These are phyloP conservation scores for Myotis lucifugus DNA, from an alignment of 2,113 vertebrate genomes.

Conservation along the genomic window DNA sequence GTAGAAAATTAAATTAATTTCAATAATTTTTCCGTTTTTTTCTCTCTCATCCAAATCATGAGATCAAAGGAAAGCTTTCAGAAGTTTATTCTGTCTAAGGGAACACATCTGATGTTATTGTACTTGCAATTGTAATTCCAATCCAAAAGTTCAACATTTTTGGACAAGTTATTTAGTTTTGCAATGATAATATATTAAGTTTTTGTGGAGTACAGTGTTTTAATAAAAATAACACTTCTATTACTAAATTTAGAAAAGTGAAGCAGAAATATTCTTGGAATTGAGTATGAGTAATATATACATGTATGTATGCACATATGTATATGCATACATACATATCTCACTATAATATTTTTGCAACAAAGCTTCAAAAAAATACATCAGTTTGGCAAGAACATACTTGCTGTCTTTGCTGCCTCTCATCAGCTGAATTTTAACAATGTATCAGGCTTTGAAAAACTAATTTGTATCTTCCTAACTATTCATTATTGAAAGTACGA, in stretches of 20 bases:
- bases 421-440: not conserved
- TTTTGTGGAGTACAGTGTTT: not conserved
- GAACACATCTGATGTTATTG: not conserved
- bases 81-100: not conserved
- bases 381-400: not conserved
- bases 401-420: not conserved
- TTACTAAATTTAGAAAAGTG: not conserved
- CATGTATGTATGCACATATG: too few relatives aligned
- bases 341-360: not conserved
- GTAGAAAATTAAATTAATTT: slow-evolving; percentile 28
- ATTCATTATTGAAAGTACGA: not conserved
- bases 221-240: not conserved
- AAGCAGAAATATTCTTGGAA: not conserved
- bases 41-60: not conserved
- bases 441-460: not conserved
- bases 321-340: not conserved
- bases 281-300: not conserved
- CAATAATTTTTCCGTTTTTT: not conserved
- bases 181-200: not conserved
- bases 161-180: not conserved
- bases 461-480: not conserved
- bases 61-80: not conserved
- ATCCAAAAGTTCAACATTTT: not conserved
- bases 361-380: not conserved
- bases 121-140: not conserved